phyloP scores from a whole-genome alignment of 2,113 vertebrate species.

The Zapornia atra region DNA sequence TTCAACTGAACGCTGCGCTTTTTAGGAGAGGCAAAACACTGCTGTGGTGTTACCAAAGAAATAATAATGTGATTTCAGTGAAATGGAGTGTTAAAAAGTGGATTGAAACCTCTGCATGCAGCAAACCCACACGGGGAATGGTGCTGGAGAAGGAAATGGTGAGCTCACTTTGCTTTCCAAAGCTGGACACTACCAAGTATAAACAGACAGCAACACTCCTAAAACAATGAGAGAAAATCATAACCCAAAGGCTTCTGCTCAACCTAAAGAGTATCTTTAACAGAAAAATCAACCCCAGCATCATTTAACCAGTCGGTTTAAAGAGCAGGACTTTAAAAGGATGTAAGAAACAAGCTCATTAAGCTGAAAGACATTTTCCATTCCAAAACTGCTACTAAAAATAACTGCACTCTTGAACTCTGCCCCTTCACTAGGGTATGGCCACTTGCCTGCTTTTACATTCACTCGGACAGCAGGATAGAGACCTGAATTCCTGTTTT shows the following conservation, averaged over 20 bases:
- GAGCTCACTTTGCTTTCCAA: neutral
- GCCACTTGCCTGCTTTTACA: neutral
- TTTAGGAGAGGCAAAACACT: neutral
- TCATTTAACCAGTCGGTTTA: conserved; percentile 19
- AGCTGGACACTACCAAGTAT: neutral
- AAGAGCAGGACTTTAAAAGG: conserved; percentile 52
- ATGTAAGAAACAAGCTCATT: conserved; percentile 55
- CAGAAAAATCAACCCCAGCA: neutral
- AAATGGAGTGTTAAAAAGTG: neutral
- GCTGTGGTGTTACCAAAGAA: neutral
- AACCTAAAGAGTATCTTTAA: neutral
- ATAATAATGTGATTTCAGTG: neutral
- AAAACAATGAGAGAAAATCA: neutral
- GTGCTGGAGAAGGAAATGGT: neutral
- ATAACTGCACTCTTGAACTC: conserved; percentile 52
- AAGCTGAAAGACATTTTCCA: conserved; percentile 58
- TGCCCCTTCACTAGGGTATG: neutral
- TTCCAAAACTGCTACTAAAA: conserved; percentile 53
- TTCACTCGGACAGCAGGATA: neutral
- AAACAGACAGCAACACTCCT: neutral
- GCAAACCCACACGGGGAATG: neutral
- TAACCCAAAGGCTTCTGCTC: neutral
- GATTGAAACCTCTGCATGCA: neutral
- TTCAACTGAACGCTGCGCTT: neutral
- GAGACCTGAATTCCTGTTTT: neutral